Percentiles rank a stretch among this genome's conserved stretches.
phyloP scores from a whole-genome alignment of 37 sponge, comb jelly and placozoan species.

The Petrosia ficiformis region DNA sequence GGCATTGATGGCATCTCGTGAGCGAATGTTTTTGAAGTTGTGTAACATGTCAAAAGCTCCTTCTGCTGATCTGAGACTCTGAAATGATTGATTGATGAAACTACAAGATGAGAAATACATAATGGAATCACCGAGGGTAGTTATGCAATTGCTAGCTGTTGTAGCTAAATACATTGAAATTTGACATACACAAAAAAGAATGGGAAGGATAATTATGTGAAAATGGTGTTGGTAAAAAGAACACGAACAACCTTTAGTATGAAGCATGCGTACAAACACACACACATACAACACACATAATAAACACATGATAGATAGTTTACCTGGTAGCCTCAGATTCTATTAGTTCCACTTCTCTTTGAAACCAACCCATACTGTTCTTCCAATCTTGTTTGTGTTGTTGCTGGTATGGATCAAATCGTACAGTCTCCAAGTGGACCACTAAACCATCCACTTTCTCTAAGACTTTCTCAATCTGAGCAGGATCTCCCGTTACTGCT shows the following conservation, averaged over 20 bases:
- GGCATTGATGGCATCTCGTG: conserved; percentile 88
- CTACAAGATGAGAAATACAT: conserved; percentile 7
- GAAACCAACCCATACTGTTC: conserved; percentile 86
- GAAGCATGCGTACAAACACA: too few species aligned
- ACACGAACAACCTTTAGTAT: too few species aligned
- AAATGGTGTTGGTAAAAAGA: too few species aligned
- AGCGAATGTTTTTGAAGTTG: conserved; percentile 92
- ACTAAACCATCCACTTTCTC: conserved; percentile 77
- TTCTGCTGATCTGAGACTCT: conserved; percentile 93
- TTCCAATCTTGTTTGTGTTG: conserved; percentile 75
- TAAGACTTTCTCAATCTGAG: conserved; percentile 79
- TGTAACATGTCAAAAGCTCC: conserved; percentile 99
- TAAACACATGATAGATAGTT: background rate
- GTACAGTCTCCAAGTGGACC: conserved; percentile 63
- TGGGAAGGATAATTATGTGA: too few species aligned
- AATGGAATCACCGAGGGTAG: too few species aligned
- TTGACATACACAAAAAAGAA: too few species aligned
- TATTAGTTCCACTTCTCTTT: conserved; percentile 82
- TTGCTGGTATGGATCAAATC: conserved; percentile 87
- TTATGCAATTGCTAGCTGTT: conserved; percentile 66
- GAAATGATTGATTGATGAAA: conserved; percentile 97
- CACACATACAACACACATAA: background rate
- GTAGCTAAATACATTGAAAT: too few species aligned
- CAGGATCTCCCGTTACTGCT: conserved; percentile 95
- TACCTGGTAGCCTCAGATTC: conserved; percentile 85